Base-by-base conservation (phyloP, 1,140 invertebrate genomes). In the Helicoverpa zea region DNA sequence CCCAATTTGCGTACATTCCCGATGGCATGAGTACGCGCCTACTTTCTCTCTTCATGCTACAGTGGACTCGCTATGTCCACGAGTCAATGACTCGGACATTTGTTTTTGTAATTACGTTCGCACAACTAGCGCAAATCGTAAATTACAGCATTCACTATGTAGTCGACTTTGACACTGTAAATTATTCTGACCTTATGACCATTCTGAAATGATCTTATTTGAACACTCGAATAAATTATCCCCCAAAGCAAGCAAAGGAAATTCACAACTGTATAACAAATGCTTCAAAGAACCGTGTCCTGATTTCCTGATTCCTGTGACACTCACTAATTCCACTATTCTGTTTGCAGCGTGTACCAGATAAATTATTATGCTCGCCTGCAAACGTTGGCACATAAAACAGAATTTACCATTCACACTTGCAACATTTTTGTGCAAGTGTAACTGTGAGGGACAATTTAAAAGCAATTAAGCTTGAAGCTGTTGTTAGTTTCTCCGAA, bases 11-110 rank as follows among this genome's bases (percentile, higher is more conserved):
- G 83, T 87, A 86, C 82, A 83, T 87, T 82, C 87, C 81, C 80
- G 80, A 82, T 76, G 82, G 72, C 77, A 82, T 88, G 86, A 81
- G 80, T 84, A 78, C 79, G 72, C 64, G 80, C 35, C 51, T 81
- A 90, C 89, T 92, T 91, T 93, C 91, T 89, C 90, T 86, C 81
- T 87, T 89, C 88, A 90, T 79, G 91, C 80, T 84, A 86, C 84
- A 89, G 64, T 85, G 87, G 81, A 66, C 81, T 68, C 70, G 74
- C 56, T 75, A 78, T 81, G 84, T 83, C 84, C 85, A 81, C 83
- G 81, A 88, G 86, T 86, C 89, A 84, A 84, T 87, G 84, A 85
- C 84, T 86, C 78, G 72, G 78, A 70, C 74, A 81, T 81, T 85
- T 87, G 82, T 84, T 83, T 80, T 84, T 86, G 78, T 83, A 75